A percentile compares a stretch with the other conserved stretches of the same genome.
Conservation (phyloP, 2,888 invertebrate genomes). For the Anarsia innoxiella region DNA sequence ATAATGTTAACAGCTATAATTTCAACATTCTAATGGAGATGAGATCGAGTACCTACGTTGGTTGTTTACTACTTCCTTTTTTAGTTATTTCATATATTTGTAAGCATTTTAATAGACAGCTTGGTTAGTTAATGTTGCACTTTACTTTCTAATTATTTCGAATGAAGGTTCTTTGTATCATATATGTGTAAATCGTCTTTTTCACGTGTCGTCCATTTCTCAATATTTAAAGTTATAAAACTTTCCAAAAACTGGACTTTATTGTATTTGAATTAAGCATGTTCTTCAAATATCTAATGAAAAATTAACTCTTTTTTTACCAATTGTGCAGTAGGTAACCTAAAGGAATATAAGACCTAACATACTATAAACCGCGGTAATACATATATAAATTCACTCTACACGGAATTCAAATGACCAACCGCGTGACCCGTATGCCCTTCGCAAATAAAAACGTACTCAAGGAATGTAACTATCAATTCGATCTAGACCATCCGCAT, state of each 20-base stretch:
- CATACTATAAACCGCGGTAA: no score
- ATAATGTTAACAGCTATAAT: constrained; percentile 4
- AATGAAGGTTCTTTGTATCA: not conserved
- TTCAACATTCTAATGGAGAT: constrained; percentile 9
- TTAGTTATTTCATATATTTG: not conserved
- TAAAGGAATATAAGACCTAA: no score
- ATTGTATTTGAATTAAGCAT: no score
- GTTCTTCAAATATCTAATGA: no score
- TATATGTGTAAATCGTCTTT: no score
- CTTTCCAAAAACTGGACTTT: no score
- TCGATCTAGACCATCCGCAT: constrained; percentile 17
- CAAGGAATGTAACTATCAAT: constrained; percentile 6
- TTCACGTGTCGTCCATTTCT: no score
- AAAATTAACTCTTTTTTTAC: no score
- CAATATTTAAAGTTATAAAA: no score
- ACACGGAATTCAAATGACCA: not conserved
- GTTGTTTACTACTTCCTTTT: constrained; percentile 9
- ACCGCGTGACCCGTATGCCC: constrained; percentile 11
- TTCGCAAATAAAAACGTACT: not conserved
- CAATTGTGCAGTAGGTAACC: no score
- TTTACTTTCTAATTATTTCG: no score
- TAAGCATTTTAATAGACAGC: not conserved
- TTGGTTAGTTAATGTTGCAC: not conserved
- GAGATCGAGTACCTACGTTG: constrained; percentile 1
- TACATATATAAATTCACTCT: no score